Base-by-base conservation (phyloP, 2,113 vertebrate genomes). In the Charina bottae region DNA sequence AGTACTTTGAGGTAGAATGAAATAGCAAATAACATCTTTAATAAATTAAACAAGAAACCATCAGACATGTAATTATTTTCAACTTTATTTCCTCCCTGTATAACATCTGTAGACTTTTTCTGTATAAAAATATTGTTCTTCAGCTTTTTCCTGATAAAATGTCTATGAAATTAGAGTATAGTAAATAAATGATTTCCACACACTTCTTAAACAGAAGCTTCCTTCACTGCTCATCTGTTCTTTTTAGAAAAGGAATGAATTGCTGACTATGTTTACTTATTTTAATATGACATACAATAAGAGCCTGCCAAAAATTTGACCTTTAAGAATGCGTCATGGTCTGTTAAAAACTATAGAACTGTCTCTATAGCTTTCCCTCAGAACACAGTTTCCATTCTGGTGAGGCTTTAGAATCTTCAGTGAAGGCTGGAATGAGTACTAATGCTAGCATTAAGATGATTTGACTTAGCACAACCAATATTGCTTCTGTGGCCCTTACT, bases 221-320 rank as follows among this genome's bases (percentile, higher is more conserved):
- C 62, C 37, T 88, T 87, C 85, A 28, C 93, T 94, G 93, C 85
- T 92, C 0, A 93, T 90, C 92, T 93, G 64, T 59, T 94, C 94
- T 92, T 88, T 42, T 93, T 17, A 88, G 83, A 92, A 93, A 91
- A 93, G 83, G 1, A 88, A 56, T 93, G 72, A 92, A 91, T 95
- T 88, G 92, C 86, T 92, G 91, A 59, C 24, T 55, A 53, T 90
- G 59, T 1, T 19, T 83, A 83, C 89, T 93, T 87, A 87, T 85
- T 87, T 87, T 83, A 93, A 87, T 46, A 37, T 87, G 78, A 88
- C 15, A 90, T 90, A 42, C 83, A 90, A 83, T 4, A 78, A 53
- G 49, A 87, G 17, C 4, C 46, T 26, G 4, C 89, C 93, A 85
- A 95, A 93, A 24, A 89, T 88, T 37, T 88, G 46, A 72, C 9